Base-by-base conservation (phyloP, 2,888 invertebrate species). In the Hydrotaea diabolus region DNA sequence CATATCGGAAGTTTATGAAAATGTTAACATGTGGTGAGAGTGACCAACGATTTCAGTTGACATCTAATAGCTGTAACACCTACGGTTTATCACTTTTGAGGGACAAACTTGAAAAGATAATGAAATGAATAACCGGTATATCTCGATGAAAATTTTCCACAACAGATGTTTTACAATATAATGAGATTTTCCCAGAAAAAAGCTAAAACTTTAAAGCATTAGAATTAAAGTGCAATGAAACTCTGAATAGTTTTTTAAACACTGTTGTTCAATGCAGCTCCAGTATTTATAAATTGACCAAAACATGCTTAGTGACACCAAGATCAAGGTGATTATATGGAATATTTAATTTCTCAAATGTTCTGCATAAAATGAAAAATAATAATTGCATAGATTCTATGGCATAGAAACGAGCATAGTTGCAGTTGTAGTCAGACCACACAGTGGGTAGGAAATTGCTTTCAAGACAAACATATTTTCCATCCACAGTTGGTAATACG, bases 1-100 rank as follows among this genome's bases (percentile, higher is more conserved):
- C 8, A n/a, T 62, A 62, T 62, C 62, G 62, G 62, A 62, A 62
- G 62, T 23, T 62, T 21, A n/a, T 43, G 19, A 59, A 59, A 26
- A 26, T 15, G 15, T 23, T 59, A 26, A 26, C 59, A 59, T 15
- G n/a, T 62, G n/a, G 26, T 62, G 62, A 62, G 31, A 62, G 62
- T 62, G n/a, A n/a, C n/a, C n/a, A n/a, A n/a, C n/a, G n/a, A 15
- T 62, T 62, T 17, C 11, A 26, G 15, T 3, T 59, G 26, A 59
- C 59, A 59, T 11, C 9, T 26, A 2, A 23, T 43, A 43, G 9
- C 9, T 43, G 43, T 9, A 3, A 43, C 9, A 43, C 43, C 2
- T 43, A 7, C 9, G 2, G 43, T 13, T 13, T 43, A 49, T 2
- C 13, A 49, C 2, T 49, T 49, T 43, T 43, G 11, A 43, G 5